phyloP scores from a whole-genome alignment of 53 echinoderm and acorn worm species.

The Henricia sp. region DNA sequence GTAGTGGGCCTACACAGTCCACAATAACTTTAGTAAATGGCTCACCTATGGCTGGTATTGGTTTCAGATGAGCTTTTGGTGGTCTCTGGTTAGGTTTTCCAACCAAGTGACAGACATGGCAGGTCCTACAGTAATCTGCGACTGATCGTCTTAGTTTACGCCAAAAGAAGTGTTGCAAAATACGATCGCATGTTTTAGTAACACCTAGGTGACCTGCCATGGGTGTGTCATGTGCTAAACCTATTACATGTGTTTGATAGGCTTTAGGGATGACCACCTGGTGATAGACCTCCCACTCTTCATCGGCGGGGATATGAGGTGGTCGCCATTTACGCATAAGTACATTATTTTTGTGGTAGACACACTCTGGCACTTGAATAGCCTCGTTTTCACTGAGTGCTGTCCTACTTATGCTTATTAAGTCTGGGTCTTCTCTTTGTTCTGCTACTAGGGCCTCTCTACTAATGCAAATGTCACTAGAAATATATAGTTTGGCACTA shows the following conservation, averaged over 20 bases:
- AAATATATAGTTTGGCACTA: background rate
- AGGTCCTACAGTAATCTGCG: slow-evolving; percentile 20
- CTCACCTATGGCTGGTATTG: slow-evolving; percentile 76
- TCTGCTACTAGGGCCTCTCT: slow-evolving; percentile 8
- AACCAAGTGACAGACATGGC: slow-evolving; percentile 44
- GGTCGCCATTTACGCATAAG: slow-evolving; percentile 81
- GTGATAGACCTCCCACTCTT: slow-evolving; percentile 62
- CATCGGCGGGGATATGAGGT: slow-evolving; percentile 67
- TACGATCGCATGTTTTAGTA: slow-evolving; percentile 56
- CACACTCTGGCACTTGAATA: slow-evolving; percentile 5
- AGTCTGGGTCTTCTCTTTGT: slow-evolving; percentile 5
- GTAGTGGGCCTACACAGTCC: slow-evolving; percentile 79
- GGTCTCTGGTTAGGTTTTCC: slow-evolving; percentile 69
- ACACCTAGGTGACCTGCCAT: slow-evolving; percentile 73
- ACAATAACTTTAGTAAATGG: slow-evolving; percentile 76
- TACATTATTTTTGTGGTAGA: slow-evolving; percentile 43
- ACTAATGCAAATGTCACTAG: background rate
- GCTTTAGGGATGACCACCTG: slow-evolving; percentile 72
- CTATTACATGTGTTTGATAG: slow-evolving; percentile 58
- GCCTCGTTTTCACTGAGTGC: slow-evolving; percentile 13
- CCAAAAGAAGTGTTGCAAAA: slow-evolving; percentile 73
- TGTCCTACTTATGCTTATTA: background rate
- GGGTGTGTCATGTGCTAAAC: slow-evolving; percentile 71
- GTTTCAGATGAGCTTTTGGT: slow-evolving; percentile 57
- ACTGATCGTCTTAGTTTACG: slow-evolving; percentile 31